These are phyloP conservation scores for Bombus fervidus DNA, from an alignment of 1,140 invertebrate species.

Conservation along the genomic window DNA sequence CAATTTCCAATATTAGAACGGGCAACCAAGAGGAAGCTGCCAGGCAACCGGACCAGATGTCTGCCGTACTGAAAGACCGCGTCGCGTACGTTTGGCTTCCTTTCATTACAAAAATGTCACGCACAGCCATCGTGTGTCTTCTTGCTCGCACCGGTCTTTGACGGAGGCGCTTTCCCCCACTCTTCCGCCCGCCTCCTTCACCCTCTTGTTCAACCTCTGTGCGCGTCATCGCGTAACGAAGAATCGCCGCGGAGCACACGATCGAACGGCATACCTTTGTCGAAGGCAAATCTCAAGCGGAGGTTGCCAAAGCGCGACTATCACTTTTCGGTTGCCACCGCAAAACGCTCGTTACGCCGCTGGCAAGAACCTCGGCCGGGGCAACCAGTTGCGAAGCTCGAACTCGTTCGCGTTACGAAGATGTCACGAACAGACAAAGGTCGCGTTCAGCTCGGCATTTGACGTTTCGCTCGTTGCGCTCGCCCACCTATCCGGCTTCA, in stretches of 20 bases:
- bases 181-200: background rate
- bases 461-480: slow-evolving; percentile 52
- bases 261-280: background rate
- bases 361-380: background rate
- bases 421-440: slow-evolving; percentile 63
- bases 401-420: slow-evolving; percentile 59
- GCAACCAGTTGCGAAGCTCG: slow-evolving; percentile 33
- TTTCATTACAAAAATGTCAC: slow-evolving; percentile 82
- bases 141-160: slow-evolving; percentile 47
- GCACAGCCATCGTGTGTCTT: slow-evolving; percentile 67
- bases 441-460: slow-evolving; percentile 55
- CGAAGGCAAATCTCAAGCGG: background rate
- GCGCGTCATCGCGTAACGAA: background rate
- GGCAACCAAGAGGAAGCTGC: slow-evolving; percentile 77
- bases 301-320: background rate
- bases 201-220: background rate
- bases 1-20: slow-evolving; percentile 82
- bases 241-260: background rate
- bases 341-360: background rate
- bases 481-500: slow-evolving; percentile 36
- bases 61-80: slow-evolving; percentile 69
- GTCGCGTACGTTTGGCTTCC: slow-evolving; percentile 69
- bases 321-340: background rate
- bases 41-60: slow-evolving; percentile 74
- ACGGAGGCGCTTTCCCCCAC: slow-evolving; percentile 34